A percentile compares a stretch with the other conserved stretches of the same genome.
These are phyloP conservation scores for Rhagoletis zephyria DNA, from an alignment of 1,140 invertebrate species.

Conservation along the genomic window DNA sequence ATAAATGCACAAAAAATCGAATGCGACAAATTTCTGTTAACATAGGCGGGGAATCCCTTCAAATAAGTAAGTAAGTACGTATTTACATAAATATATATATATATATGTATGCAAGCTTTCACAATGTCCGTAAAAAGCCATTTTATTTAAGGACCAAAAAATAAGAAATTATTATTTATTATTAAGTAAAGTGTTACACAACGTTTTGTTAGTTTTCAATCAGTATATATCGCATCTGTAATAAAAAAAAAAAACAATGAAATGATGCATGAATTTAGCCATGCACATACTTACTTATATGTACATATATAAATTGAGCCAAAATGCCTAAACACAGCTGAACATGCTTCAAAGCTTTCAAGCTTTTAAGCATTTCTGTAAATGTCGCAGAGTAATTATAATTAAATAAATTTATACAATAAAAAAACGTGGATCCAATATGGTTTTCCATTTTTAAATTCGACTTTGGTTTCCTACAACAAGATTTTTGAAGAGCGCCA, in stretches of 20 bases:
- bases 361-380: constrained; percentile 29
- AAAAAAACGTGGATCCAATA: not conserved
- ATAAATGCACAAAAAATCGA: not conserved
- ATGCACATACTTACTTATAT: not conserved
- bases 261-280: not conserved
- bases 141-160: too few species aligned
- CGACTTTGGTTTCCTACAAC: too few species aligned
- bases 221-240: not conserved
- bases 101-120: too few species aligned
- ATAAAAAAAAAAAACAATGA: not conserved
- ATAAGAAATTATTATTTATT: too few species aligned
- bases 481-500: too few species aligned
- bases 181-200: not conserved
- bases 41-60: too few species aligned
- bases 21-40: not conserved
- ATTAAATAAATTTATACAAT: constrained; percentile 39
- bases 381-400: constrained; percentile 29
- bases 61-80: too few species aligned
- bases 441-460: not conserved
- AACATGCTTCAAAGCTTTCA: not conserved
- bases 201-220: not conserved
- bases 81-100: too few species aligned
- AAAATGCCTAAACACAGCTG: not conserved
- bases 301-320: not conserved
- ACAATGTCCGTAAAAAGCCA: too few species aligned